Base-by-base conservation (phyloP, 2,888 invertebrate species). In the Tubulanus polymorphus region DNA sequence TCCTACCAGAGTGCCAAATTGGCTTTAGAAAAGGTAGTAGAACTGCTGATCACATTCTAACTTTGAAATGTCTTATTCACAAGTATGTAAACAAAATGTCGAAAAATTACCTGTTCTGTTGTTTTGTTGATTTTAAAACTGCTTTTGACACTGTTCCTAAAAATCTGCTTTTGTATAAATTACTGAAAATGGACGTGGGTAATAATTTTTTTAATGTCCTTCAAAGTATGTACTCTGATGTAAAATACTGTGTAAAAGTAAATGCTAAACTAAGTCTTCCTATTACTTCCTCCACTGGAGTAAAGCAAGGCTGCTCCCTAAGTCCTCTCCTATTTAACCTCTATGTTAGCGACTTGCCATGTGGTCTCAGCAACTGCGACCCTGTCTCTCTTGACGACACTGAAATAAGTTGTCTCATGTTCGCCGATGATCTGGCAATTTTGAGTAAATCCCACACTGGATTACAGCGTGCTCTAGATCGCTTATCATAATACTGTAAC, bases 81-180 rank as follows among this genome's bases (percentile, higher is more conserved):
- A 41, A 41, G 15, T 41, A 41, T 41, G 41, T 32, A 32, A 32
- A 32, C n/a, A 32, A 32, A n/a, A n/a, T 32, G 10, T 12, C 35
- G 10, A 32, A 32, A n/a, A 32, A 32, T 12, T 32, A 32, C n/a
- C 35, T 32, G n/a, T 32, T 32, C n/a, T 32, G 6, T 23, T 41
- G 41, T 15, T 41, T 41, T 15, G 41, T 41, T 15, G 41, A 41
- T 41, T 41, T 41, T 23, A 41, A 41, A 41, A 15, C 41, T 41
- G 41, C 41, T 3, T 41, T 41, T 15, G 41, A 41, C 41, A 41
- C 41, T 15, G 15, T 41, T 15, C 15, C 5, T 15, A 41, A 23
- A 41, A 41, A 5, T 41, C 20, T 23, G 20, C 15, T 41, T 8
- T 3, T 41, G 20, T 41, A 8, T 41, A 41, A 41, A 23, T 23